A percentile compares a stretch with the other conserved stretches of the same genome.
phyloP scores from a whole-genome alignment of 2,113 vertebrate genomes.

The Gymnorhina tibicen region DNA sequence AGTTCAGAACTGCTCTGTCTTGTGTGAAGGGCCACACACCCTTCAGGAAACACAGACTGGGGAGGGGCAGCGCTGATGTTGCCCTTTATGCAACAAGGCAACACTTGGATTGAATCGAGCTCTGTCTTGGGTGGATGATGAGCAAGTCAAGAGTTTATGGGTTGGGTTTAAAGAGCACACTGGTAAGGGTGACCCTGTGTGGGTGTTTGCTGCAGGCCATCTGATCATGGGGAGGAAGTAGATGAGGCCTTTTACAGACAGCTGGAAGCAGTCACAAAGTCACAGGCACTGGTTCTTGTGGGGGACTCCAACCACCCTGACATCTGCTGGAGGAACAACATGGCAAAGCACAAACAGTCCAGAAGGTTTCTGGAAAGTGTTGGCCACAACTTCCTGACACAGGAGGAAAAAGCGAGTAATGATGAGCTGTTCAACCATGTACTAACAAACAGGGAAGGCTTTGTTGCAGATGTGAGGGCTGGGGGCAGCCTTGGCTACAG shows the following conservation, averaged over 20 bases:
- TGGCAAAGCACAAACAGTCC: not conserved
- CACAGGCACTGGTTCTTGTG: not conserved
- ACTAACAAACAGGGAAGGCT: not conserved
- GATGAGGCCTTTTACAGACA: not conserved
- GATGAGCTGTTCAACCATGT: not conserved
- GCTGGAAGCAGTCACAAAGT: not conserved
- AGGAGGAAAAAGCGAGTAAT: not conserved
- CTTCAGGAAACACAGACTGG: not conserved
- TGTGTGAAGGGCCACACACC: not conserved
- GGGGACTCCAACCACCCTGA: not conserved
- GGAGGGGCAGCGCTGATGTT: not conserved
- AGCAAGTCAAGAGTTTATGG: not conserved
- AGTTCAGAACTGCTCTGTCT: not conserved
- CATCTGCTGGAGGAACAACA: not conserved
- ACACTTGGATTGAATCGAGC: not conserved
- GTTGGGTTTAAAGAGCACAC: not conserved
- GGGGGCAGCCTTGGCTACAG: not conserved
- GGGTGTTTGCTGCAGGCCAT: not conserved
- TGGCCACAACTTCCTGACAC: not conserved
- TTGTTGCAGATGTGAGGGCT: not conserved
- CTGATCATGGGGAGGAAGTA: not conserved
- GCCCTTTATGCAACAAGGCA: fast-evolving
- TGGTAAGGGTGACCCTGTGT: not conserved
- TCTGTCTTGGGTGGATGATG: not conserved
- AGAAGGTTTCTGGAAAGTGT: not conserved